These are phyloP conservation scores for Clusia tigrina DNA, from an alignment of 2,888 invertebrate species.

Conservation along the genomic window DNA sequence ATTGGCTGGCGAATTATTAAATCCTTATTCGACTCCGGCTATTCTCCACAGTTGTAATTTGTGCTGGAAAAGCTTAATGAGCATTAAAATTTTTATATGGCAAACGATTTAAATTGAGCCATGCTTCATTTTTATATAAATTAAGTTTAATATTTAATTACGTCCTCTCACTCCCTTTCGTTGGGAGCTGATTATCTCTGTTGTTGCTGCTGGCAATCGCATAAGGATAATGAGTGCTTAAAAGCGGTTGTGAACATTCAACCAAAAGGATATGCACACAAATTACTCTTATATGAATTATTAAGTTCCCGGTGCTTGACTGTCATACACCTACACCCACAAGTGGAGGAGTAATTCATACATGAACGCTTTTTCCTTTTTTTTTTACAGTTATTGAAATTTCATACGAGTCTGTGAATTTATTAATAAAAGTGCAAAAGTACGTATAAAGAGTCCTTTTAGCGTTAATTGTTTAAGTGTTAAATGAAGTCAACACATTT, in stretches of 20 bases:
- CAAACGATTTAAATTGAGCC: too few relatives aligned
- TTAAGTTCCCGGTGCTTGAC: conserved; percentile 11
- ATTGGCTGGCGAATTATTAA: too few relatives aligned
- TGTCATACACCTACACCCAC: not conserved
- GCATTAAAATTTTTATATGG: too few relatives aligned
- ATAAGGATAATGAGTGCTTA: conserved; percentile 16
- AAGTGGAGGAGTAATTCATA: conserved; percentile 9
- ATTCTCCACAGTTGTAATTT: too few relatives aligned
- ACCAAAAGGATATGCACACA: conserved; percentile 29
- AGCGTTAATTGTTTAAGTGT: conserved; percentile 21
- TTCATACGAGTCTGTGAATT: not conserved
- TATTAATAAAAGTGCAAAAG: not conserved
- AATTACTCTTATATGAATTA: conserved; percentile 22
- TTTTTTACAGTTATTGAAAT: conserved; percentile 11
- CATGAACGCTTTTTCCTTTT: conserved; percentile 3
- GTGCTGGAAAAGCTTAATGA: too few relatives aligned
- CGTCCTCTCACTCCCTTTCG: too few relatives aligned
- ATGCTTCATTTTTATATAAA: conserved; percentile 46
- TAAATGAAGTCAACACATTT: conserved; percentile 20
- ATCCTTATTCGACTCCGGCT: too few relatives aligned
- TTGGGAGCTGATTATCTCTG: conserved; percentile 49
- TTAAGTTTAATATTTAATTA: conserved; percentile 56
- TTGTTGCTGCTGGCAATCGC: conserved; percentile 16
- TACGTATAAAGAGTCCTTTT: not conserved
- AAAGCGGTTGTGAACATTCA: conserved; percentile 30